Evolutionary conservation across 2,888 invertebrate species (phyloP).

Genomic region (Apoderus coryli): DNA sequence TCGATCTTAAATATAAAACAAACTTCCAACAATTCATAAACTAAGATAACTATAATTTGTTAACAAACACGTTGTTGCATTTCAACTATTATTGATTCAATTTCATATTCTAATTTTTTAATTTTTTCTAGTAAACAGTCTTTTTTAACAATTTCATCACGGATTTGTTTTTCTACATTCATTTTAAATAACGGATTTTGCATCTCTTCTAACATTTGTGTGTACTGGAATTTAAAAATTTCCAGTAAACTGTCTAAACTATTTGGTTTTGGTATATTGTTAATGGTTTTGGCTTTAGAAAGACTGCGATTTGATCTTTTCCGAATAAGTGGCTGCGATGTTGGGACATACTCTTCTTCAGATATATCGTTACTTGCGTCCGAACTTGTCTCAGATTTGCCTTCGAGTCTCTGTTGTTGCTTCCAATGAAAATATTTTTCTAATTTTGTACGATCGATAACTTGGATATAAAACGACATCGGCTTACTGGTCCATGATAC

Average conservation of each 20-base stretch:
- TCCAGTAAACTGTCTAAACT: slow-evolving; percentile 12
- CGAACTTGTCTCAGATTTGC: neutral
- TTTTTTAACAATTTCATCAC: slow-evolving; percentile 11
- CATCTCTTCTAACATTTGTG: slow-evolving; percentile 13
- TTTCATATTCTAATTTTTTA: slow-evolving; percentile 11
- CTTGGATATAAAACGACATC: slow-evolving; percentile 15
- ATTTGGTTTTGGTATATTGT: neutral
- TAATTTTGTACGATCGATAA: slow-evolving; percentile 15
- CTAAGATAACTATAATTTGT: too few species aligned
- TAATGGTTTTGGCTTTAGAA: neutral
- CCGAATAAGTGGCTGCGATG: neutral
- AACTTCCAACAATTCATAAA: too few species aligned
- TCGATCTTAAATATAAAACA: slow-evolving; percentile 3
- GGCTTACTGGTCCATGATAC: slow-evolving; percentile 17
- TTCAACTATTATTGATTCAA: slow-evolving; percentile 12
- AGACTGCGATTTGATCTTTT: neutral
- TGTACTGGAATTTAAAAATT: slow-evolving; percentile 13
- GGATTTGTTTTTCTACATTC: slow-evolving; percentile 10
- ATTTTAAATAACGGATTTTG: slow-evolving; percentile 13
- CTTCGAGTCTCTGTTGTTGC: slow-evolving; percentile 9
- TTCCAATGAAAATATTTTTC: slow-evolving; percentile 14
- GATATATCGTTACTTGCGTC: neutral
- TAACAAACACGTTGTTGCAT: slow-evolving; percentile 12
- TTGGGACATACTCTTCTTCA: neutral
- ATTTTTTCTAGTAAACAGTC: slow-evolving; percentile 11